Evolutionary conservation across 2,797 vertebrate genomes (phyloP).

Genomic region (Scyliorhinus canicula): DNA sequence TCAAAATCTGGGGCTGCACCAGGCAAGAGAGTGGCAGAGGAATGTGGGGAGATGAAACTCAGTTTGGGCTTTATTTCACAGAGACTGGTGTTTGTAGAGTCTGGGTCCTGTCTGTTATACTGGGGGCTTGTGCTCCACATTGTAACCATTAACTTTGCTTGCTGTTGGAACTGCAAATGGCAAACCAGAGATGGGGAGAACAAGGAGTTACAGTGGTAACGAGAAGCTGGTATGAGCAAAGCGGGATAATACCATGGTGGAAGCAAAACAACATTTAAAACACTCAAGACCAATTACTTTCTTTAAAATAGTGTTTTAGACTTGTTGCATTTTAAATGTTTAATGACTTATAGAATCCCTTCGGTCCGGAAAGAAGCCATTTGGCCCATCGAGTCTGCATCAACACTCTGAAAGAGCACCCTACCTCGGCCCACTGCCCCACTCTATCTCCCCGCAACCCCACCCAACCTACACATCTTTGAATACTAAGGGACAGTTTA

Average conservation of each 20-base stretch:
- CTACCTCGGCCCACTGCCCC: no score
- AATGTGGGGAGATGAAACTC: no score
- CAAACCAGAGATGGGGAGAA: background rate
- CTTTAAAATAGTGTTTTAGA: background rate
- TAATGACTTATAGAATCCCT: no score
- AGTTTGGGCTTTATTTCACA: background rate
- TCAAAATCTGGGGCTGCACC: no score
- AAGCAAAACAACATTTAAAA: background rate
- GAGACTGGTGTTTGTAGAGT: background rate
- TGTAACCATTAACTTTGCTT: background rate
- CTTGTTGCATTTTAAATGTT: background rate
- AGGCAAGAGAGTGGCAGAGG: no score
- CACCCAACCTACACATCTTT: no score
- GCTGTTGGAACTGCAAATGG: background rate
- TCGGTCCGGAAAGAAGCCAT: no score
- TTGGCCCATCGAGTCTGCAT: no score
- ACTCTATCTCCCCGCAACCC: no score
- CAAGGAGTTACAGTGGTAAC: background rate
- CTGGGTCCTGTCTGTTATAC: background rate
- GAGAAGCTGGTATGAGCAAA: background rate
- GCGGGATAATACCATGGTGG: background rate
- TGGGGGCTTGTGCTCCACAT: background rate
- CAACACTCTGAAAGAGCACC: no score
- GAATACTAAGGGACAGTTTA: no score
- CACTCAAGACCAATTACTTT: background rate